phyloP scores from a whole-genome alignment of 2,113 vertebrate genomes.

The Leptobrachium ailaonicum region DNA sequence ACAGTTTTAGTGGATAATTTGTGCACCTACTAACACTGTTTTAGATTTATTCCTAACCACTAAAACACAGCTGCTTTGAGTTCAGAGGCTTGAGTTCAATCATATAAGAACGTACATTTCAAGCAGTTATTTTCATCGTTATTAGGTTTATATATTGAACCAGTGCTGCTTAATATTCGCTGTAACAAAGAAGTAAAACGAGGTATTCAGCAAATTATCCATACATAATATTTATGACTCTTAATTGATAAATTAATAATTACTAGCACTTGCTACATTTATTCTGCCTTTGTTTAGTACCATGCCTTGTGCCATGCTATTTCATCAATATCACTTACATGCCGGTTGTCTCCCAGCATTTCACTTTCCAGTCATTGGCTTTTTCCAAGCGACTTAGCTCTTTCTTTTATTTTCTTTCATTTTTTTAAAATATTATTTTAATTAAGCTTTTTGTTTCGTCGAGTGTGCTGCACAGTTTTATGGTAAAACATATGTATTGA shows the following conservation, averaged over 20 bases:
- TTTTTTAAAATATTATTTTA: constrained; percentile 12
- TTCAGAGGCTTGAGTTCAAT: constrained; percentile 43
- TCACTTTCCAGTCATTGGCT: constrained; percentile 30
- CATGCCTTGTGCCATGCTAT: constrained; percentile 20
- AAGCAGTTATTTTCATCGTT: constrained; percentile 20
- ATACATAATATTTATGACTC: constrained; percentile 37
- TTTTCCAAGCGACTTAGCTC: constrained; percentile 2
- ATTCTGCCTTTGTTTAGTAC: constrained; percentile 30
- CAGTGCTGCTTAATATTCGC: constrained; percentile 11
- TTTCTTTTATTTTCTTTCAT: constrained; percentile 11
- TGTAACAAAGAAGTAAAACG: constrained; percentile 23
- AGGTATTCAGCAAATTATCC: constrained; percentile 21
- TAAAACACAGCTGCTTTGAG: constrained; percentile 34
- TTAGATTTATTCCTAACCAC: constrained; percentile 38
- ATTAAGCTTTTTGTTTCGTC: not conserved
- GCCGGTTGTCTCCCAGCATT: constrained; percentile 20
- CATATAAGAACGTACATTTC: constrained; percentile 23
- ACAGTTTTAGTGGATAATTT: constrained; percentile 42
- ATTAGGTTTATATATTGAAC: constrained; percentile 17
- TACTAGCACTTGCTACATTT: constrained; percentile 28
- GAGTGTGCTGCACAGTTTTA: not conserved
- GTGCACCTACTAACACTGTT: constrained; percentile 29
- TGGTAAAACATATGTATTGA: too few species aligned
- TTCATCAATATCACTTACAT: constrained; percentile 34
- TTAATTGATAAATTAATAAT: constrained; percentile 33